A percentile compares a stretch with the other conserved stretches of the same genome.
These are phyloP conservation scores for Gallinago jamesoni DNA, from an alignment of 2,113 vertebrate genomes.

Conservation along the genomic window DNA sequence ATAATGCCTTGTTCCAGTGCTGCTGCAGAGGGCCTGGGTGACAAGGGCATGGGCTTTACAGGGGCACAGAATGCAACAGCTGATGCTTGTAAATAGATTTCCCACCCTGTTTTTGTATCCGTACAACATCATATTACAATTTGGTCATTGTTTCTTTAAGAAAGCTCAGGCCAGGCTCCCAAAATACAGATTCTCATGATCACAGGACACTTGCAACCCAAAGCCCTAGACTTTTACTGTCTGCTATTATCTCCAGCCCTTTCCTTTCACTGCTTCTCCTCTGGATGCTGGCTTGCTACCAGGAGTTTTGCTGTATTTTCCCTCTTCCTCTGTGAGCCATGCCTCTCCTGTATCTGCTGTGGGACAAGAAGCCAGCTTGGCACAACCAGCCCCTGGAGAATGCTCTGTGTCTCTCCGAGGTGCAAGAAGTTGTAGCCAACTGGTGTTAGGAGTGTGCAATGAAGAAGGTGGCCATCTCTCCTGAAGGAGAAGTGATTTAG, in stretches of 20 bases:
- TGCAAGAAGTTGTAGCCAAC: background rate
- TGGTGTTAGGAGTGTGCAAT: background rate
- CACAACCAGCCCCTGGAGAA: background rate
- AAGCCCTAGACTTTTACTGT: background rate
- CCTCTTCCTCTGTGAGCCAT: background rate
- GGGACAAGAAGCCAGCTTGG: background rate
- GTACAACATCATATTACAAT: background rate
- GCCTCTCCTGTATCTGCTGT: background rate
- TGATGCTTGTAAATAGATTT: background rate
- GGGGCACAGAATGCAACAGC: background rate
- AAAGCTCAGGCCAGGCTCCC: background rate
- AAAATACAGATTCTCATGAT: background rate
- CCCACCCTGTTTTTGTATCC: background rate
- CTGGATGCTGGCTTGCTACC: background rate
- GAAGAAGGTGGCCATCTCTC: background rate
- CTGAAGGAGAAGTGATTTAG: background rate
- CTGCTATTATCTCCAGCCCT: background rate
- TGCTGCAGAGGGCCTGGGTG: background rate
- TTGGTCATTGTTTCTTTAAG: background rate
- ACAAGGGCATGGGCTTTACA: background rate
- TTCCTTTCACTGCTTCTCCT: background rate
- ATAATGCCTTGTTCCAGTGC: background rate
- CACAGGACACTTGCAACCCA: background rate
- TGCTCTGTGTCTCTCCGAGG: accelerated
- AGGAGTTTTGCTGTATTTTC: background rate